These are phyloP conservation scores for Karalla daura DNA, from an alignment of 2,797 vertebrate species.

Conservation along the genomic window DNA sequence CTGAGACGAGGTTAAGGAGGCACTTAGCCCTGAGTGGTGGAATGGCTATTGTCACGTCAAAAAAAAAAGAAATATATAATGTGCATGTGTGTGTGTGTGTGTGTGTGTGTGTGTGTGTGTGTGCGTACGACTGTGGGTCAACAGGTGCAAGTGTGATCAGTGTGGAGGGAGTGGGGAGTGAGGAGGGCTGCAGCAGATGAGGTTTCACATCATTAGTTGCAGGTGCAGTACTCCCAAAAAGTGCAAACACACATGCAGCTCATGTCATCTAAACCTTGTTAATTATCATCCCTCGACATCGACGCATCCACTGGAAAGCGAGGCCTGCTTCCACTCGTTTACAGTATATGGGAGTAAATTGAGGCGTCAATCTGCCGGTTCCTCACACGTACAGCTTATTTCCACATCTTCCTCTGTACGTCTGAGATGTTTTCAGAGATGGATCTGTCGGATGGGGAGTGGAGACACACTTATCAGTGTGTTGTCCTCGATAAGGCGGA, in stretches of 20 bases:
- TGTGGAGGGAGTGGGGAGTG: constrained; percentile 51
- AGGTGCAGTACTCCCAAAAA: constrained; percentile 76
- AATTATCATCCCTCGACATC: constrained; percentile 39
- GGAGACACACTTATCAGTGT: constrained; percentile 83
- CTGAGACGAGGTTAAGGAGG: constrained; percentile 59
- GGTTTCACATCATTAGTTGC: constrained; percentile 75
- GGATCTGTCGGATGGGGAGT: constrained; percentile 82
- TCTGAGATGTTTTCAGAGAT: constrained; percentile 80
- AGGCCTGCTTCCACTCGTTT: constrained; percentile 27
- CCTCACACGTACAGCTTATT: constrained; percentile 29
- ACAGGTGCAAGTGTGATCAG: constrained; percentile 70
- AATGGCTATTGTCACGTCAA: constrained; percentile 43
- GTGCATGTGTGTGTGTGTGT: constrained; percentile 11
- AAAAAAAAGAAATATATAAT: too few species aligned
- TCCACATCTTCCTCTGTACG: constrained; percentile 49
- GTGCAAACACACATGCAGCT: constrained; percentile 30
- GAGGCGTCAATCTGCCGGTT: constrained; percentile 61
- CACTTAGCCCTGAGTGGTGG: constrained; percentile 57
- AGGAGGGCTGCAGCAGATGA: constrained; percentile 49
- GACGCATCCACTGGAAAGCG: background rate
- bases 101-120: constrained; percentile 28
- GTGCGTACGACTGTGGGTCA: constrained; percentile 54
- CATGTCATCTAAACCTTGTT: constrained; percentile 59
- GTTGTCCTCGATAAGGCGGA: constrained; percentile 78
- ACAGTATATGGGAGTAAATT: constrained; percentile 38